Conservation (phyloP, 1,140 invertebrate genomes). For the Eumeta japonica region DNA sequence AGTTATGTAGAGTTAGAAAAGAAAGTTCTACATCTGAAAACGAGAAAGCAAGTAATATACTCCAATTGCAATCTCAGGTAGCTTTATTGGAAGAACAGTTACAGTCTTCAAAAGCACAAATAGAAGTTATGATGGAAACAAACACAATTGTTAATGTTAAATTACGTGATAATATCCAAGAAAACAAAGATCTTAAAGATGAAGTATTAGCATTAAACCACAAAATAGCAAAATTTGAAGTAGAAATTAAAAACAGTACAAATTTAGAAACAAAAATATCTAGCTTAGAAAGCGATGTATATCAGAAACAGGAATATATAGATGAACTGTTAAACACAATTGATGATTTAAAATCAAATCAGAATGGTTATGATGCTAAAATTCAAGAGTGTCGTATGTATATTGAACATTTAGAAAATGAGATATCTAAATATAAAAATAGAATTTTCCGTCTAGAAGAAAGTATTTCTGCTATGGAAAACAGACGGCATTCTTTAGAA, state of each 20-base stretch:
- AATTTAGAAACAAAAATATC: slow-evolving; percentile 45
- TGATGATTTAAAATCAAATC: slow-evolving; percentile 30
- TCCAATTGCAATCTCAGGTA: slow-evolving; percentile 23
- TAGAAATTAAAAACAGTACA: slow-evolving; percentile 41
- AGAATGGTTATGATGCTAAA: slow-evolving; percentile 60
- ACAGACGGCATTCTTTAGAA: slow-evolving; percentile 57
- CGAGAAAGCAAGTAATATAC: slow-evolving; percentile 22
- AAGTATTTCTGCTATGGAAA: slow-evolving; percentile 57
- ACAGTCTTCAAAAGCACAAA: slow-evolving; percentile 16
- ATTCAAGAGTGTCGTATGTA: slow-evolving; percentile 71
- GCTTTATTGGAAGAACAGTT: slow-evolving; percentile 26
- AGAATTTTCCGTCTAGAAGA: slow-evolving; percentile 62
- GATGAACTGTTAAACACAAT: slow-evolving; percentile 30
- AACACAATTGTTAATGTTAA: slow-evolving; percentile 26
- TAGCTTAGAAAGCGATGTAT: slow-evolving; percentile 43
- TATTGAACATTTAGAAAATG: slow-evolving; percentile 69
- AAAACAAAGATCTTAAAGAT: slow-evolving; percentile 31
- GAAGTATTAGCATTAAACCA: slow-evolving; percentile 35
- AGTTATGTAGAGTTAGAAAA: slow-evolving; percentile 27
- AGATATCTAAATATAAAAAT: slow-evolving; percentile 64
- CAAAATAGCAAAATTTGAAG: slow-evolving; percentile 46
- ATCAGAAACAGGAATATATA: slow-evolving; percentile 39
- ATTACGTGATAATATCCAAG: slow-evolving; percentile 26
- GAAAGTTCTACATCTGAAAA: slow-evolving; percentile 26
- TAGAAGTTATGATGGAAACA: slow-evolving; percentile 21